Evolutionary conservation across 2,888 invertebrate species (phyloP).

Genomic region (Aphidoletes aphidimyza): DNA sequence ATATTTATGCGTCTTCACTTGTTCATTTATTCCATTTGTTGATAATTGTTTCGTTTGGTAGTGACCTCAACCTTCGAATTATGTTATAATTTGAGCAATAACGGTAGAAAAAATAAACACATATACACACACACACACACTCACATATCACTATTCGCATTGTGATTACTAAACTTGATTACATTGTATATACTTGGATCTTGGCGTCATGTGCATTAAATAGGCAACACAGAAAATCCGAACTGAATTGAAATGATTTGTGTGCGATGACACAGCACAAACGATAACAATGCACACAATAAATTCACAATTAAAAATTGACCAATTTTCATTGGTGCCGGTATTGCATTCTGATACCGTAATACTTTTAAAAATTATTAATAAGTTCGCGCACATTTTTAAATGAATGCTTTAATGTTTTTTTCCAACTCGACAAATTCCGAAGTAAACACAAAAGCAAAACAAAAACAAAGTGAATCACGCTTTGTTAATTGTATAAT

Average conservation of each 20-base stretch:
- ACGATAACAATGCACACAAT: too few relatives aligned
- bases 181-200: not conserved
- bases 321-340: too few relatives aligned
- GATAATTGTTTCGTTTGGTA: slow-evolving; percentile 31
- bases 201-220: not conserved
- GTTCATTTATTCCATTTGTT: not conserved
- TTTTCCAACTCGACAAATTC: not conserved
- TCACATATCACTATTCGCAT: too few relatives aligned
- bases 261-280: too few relatives aligned
- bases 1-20: slow-evolving; percentile 26
- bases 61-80: slow-evolving; percentile 34
- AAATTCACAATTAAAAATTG: too few relatives aligned
- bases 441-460: slow-evolving; percentile 7
- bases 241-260: not conserved
- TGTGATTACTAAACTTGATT: not conserved
- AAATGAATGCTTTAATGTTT: not conserved
- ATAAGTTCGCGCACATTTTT: too few relatives aligned
- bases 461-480: not conserved
- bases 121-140: too few relatives aligned
- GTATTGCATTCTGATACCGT: too few relatives aligned
- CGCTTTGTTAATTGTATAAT: not conserved
- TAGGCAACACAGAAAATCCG: too few relatives aligned
- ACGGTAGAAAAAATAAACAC: not conserved
- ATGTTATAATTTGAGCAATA: slow-evolving; percentile 19
- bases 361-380: too few relatives aligned